Evolutionary conservation across 2,888 invertebrate genomes (phyloP).

Genomic region (Dendrolimus pini): DNA sequence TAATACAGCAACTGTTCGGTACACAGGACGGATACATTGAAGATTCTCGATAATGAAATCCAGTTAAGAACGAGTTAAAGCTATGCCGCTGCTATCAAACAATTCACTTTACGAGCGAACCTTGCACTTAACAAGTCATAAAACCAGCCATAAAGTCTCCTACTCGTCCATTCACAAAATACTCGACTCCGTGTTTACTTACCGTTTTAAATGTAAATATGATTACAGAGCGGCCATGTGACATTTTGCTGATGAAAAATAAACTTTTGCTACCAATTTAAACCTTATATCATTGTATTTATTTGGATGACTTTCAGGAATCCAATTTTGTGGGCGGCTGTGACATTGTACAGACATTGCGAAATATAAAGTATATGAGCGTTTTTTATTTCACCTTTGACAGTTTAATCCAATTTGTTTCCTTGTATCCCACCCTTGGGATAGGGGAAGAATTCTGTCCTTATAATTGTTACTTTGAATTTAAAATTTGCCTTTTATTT

Average conservation of each 20-base stretch:
- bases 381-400: conserved; percentile 76
- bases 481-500: conserved; percentile 47
- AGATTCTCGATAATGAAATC: conserved; percentile 18
- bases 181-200: conserved; percentile 62
- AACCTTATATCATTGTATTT: conserved; percentile 25
- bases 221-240: conserved; percentile 44
- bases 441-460: conserved; percentile 58
- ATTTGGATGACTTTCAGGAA: conserved; percentile 18
- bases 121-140: conserved; percentile 71
- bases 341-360: conserved; percentile 61
- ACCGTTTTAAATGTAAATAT: conserved; percentile 71
- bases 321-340: conserved; percentile 23
- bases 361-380: conserved; percentile 53
- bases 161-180: conserved; percentile 64
- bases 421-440: conserved; percentile 63
- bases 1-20: too few relatives aligned
- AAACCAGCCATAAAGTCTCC: conserved; percentile 64
- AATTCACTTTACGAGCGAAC: conserved; percentile 69
- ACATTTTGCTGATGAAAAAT: conserved; percentile 36
- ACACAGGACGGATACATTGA: not conserved
- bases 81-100: conserved; percentile 43
- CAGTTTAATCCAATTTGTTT: conserved; percentile 76
- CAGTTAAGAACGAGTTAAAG: conserved; percentile 29
- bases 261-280: conserved; percentile 25
- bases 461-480: conserved; percentile 71